A percentile compares a stretch with the other conserved stretches of the same genome.
Evolutionary conservation across 2,113 vertebrate species (phyloP).

Genomic region (Lamprologus lemairii): DNA sequence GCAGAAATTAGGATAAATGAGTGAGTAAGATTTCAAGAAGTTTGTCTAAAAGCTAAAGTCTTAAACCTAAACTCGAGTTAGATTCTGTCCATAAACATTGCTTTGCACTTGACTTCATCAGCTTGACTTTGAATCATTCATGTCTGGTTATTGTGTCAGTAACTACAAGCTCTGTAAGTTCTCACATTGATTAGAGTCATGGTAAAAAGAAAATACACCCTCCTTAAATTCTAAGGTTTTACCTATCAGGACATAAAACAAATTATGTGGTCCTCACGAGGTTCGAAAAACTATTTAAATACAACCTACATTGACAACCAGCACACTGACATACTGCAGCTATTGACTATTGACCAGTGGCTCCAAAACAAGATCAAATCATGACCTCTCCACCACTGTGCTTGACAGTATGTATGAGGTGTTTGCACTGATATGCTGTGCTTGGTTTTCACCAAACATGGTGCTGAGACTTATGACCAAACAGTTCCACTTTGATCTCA

Average conservation of each 20-base stretch:
- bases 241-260: not conserved
- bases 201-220: not conserved
- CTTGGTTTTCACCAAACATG: not conserved
- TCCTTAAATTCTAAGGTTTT: not conserved
- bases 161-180: not conserved
- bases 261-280: not conserved
- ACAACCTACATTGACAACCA: not conserved
- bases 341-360: not conserved
- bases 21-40: not conserved
- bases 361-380: not conserved
- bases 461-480: not conserved
- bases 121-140: not conserved
- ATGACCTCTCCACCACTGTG: not conserved
- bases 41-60: not conserved
- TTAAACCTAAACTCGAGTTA: not conserved
- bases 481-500: not conserved
- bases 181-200: not conserved
- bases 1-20: conserved; percentile 2
- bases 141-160: not conserved
- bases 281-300: not conserved
- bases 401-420: not conserved
- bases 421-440: not conserved
- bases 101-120: not conserved
- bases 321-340: not conserved
- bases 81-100: not conserved